Evolutionary conservation across 2,888 invertebrate genomes (phyloP), one percentile per base, ranked within the genome.

Genomic region (Alviniconcha strummeri): DNA sequence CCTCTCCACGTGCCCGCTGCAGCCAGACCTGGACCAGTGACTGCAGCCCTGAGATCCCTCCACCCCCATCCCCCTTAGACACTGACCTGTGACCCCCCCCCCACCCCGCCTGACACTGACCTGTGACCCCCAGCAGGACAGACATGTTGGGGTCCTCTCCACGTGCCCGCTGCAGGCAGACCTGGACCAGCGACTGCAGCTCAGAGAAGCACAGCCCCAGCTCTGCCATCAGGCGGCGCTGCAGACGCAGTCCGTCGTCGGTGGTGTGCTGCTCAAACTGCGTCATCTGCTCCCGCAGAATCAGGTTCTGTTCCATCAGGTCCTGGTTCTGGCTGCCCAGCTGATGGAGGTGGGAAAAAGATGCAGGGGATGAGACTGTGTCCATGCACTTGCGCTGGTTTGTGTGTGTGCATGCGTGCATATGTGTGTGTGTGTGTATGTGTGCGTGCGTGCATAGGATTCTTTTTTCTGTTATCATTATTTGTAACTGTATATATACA

Each of bases 141-240:
- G 92, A 92, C 82, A 93, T 90, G 84, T 93, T 91, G 17, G 92
- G 92, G 79, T 92, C 91, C 83, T 92, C 89, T 56, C 93, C 93
- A 36, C 91, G 89, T 0, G 92, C 92, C 19, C 89, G 83, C 86
- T 93, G 90, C 11, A 90, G 87, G 88, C 91, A 91, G 78, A 92
- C 89, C 83, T 92, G 90, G 4, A 92, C 91, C 36, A 93, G 85
- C 7, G 90, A 89, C 87, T 91, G 91, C 55, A 92, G 87, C 86
- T 92, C 91, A 5, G 90, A 86, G 88, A 91, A 92, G 84, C 92
- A 92, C 52, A 89, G 71, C 52, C 89, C 86, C 86, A 93, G 87
- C 85, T 93, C 92, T 55, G 86, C 86, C 81, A 91, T 87, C 81
- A 93, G 90, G 11, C 89, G 87, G 56, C 89, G 87, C 89, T 92